Evolutionary conservation across 2,888 invertebrate genomes (phyloP).

Genomic region (Latrodectus elegans): DNA sequence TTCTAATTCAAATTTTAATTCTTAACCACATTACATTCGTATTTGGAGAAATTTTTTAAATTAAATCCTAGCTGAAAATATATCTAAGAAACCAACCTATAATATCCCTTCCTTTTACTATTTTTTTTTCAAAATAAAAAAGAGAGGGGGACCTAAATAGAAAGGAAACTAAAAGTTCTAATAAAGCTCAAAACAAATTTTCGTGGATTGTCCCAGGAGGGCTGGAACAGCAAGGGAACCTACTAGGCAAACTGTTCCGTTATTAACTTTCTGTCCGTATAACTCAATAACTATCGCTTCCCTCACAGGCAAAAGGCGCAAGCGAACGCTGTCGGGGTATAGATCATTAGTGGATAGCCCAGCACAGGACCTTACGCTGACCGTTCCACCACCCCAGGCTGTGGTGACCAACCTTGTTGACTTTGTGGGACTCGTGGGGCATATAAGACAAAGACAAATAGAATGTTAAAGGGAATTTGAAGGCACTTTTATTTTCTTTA

Average conservation of each 20-base stretch:
- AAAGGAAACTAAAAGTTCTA: conserved; percentile 2
- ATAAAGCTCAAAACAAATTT: conserved; percentile 21
- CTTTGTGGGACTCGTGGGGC: conserved; percentile 36
- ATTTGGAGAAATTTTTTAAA: too few species aligned
- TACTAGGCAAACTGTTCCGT: conserved; percentile 54
- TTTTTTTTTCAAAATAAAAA: neutral
- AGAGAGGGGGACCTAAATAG: neutral
- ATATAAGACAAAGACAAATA: conserved; percentile 50
- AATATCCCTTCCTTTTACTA: too few species aligned
- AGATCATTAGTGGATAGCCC: conserved; percentile 48
- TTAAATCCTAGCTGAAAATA: too few species aligned
- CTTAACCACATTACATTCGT: too few species aligned
- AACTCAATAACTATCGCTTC: conserved; percentile 63
- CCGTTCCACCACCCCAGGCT: conserved; percentile 27
- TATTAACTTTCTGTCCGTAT: conserved; percentile 65
- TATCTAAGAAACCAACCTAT: too few species aligned
- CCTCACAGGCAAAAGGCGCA: conserved; percentile 39
- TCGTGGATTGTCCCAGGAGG: conserved; percentile 11
- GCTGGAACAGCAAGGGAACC: conserved; percentile 6
- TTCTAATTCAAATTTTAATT: too few species aligned
- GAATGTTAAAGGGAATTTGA: conserved; percentile 21
- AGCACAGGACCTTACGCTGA: neutral
- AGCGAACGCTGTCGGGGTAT: conserved; percentile 18
- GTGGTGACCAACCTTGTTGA: conserved; percentile 51
- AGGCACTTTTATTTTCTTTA: neutral